Evolutionary conservation across 2,888 invertebrate genomes (phyloP), one percentile per base, ranked within the genome.

Genomic region (Xestobium rufovillosum): DNA sequence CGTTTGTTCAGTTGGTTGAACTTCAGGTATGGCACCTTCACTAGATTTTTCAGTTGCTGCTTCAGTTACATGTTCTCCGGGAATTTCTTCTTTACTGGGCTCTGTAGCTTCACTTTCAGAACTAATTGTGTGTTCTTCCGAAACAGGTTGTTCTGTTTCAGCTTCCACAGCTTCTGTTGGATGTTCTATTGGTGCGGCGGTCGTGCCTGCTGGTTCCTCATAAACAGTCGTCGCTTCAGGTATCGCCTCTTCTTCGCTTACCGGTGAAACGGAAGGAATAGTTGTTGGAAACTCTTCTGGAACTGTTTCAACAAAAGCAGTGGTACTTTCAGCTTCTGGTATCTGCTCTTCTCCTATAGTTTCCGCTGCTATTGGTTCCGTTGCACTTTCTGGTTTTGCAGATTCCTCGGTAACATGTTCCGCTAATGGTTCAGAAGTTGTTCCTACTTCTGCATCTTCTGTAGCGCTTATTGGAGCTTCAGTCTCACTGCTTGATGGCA

Each of bases 21-120:
- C 44, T 34, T 46, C 43, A n/a, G 41, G 35, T 42, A 43, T 50
- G 26, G 49, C 38, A 31, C 31, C 16, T 30, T 11, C 36, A 3
- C 11, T 32, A 14, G 23, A 14, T 31, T 29, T 32, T 10, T 29
- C 16, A 14, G 40, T 16, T 19, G 17, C 33, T 14, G 30, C 27
- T 30, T 33, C 17, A 14, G 12, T 30, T 26, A 14, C 31, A 14
- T 48, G 31, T 34, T 44, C 42, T 33, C 45, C 39, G 38, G n/a
- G 26, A 31, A 28, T 27, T 38, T 36, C 25, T 17, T 15, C 28
- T 33, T 14, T 14, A 15, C 15, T 14, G 13, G 34, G 2, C 27
- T 27, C 11, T 14, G 12, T 34, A n/a, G 23, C 6, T 19, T n/a
- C n/a, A 19, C 6, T n/a, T 19, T 19, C 23, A 8, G 23, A 8